Evolutionary conservation across 37 sponge, comb jelly and placozoan species (phyloP), one percentile per base, ranked within the genome.

Genomic region (Dysidea cf. avara): DNA sequence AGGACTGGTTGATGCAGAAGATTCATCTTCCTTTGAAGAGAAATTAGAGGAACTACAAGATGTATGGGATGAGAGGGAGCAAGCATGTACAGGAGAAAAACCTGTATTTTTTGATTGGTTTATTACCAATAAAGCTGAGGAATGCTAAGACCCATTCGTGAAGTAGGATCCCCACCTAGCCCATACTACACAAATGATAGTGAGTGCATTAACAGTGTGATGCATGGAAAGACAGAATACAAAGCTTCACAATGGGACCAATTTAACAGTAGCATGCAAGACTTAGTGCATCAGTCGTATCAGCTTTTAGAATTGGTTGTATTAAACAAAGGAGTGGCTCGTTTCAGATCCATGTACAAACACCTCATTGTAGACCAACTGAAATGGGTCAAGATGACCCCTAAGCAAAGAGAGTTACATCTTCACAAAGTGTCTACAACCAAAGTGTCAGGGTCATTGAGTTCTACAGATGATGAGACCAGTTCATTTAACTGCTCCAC

Each of bases 161-260:
- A 56, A 56, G 58, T 26, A 12, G 58, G 58, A 22, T 28, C 12
- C 29, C 58, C 58, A 56, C 58, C 58, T 56, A 56, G 29, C 25
- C 28, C 58, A 22, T 56, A 56, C 29, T 56, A 56, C 58, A 56
- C 58, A 56, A 56, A 56, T 56, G 58, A 22, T 28, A 56, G 11
- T 56, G 58, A 22, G 14, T 22, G 58, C 11, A 28, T 26, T 6
- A 26, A 56, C 25, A 56, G 58, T 28, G 46, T 43, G 9, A 43
- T 43, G 46, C 46, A 43, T 43, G 46, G 46, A 9, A 43, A 43
- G 46, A 43, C 46, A 43, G 7, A 43, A 43, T 43, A 43, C 46
- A 43, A 43, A 43, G 46, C 46, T 43, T 43, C 46, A 43, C 46
- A 43, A 6, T 56, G 58, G 58, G 25, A 56, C 7, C 58, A 56